Percentiles rank a stretch among this genome's conserved stretches.
phyloP scores from a whole-genome alignment of 1,140 invertebrate genomes.

The Trichonephila inaurata region DNA sequence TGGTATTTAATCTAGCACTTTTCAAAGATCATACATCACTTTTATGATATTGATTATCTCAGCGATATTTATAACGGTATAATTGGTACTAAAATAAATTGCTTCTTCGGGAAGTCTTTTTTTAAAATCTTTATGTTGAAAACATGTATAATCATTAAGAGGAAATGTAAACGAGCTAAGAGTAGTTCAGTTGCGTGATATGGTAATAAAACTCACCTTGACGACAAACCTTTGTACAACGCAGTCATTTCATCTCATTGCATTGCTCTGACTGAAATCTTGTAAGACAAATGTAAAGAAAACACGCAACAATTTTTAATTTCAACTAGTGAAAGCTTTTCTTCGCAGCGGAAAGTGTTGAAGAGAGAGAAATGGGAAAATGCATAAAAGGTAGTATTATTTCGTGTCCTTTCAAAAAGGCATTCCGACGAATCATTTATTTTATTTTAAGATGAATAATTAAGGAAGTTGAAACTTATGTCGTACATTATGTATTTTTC shows the following conservation, averaged over 20 bases:
- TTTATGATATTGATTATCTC: no score
- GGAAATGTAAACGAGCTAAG: not conserved
- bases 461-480: not conserved
- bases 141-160: no score
- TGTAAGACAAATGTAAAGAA: not conserved
- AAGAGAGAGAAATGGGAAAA: not conserved
- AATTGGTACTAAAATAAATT: no score
- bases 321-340: not conserved
- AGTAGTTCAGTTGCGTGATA: not conserved
- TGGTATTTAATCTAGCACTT: no score
- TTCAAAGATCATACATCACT: no score
- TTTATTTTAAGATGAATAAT: not conserved
- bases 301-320: constrained; percentile 9
- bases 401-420: not conserved
- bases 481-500: not conserved
- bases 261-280: not conserved
- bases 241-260: not conserved
- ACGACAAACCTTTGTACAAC: not conserved
- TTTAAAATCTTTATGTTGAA: no score
- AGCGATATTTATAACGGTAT: no score
- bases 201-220: not conserved
- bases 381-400: not conserved
- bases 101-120: no score
- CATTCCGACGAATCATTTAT: not conserved
- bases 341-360: not conserved